Percentiles rank a stretch among this genome's conserved stretches.
Conservation (phyloP, 2,113 vertebrate genomes). For the Phyllostomus discolor region DNA sequence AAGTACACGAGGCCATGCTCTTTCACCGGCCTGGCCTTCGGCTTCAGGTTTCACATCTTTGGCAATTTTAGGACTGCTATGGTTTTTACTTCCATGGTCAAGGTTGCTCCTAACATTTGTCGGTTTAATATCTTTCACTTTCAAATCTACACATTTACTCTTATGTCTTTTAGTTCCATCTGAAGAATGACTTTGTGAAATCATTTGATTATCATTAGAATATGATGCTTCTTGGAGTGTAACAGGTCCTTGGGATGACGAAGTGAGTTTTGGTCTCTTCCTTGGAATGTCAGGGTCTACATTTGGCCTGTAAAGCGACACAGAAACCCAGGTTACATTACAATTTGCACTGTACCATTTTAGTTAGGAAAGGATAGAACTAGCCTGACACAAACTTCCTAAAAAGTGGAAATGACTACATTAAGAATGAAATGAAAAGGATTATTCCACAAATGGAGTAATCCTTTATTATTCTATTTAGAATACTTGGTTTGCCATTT, state of each 20-base stretch:
- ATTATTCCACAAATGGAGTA: neutral
- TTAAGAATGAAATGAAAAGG: neutral
- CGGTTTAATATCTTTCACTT: slow-evolving; percentile 72
- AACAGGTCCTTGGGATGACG: neutral
- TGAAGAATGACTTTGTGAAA: slow-evolving; percentile 46
- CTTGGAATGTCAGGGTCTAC: neutral
- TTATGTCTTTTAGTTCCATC: slow-evolving; percentile 51
- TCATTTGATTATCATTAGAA: slow-evolving; percentile 52
- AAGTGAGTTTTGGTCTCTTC: slow-evolving; percentile 62
- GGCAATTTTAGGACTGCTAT: slow-evolving; percentile 4
- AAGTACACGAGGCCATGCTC: slow-evolving; percentile 52
- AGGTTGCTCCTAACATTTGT: slow-evolving; percentile 44
- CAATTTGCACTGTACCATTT: neutral
- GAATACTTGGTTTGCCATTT: neutral
- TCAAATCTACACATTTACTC: slow-evolving; percentile 71
- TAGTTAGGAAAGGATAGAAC: neutral
- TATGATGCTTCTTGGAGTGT: slow-evolving; percentile 52
- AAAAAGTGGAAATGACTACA: slow-evolving; percentile 19
- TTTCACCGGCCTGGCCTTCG: slow-evolving; percentile 55
- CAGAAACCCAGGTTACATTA: slow-evolving; percentile 26
- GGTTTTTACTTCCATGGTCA: slow-evolving; percentile 5
- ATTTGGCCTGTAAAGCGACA: slow-evolving; percentile 69
- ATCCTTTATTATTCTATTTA: too few relatives aligned
- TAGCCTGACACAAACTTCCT: neutral
- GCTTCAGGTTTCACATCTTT: slow-evolving; percentile 15